phyloP scores from a whole-genome alignment of 2,113 vertebrate species.

The Elanoides forficatus region DNA sequence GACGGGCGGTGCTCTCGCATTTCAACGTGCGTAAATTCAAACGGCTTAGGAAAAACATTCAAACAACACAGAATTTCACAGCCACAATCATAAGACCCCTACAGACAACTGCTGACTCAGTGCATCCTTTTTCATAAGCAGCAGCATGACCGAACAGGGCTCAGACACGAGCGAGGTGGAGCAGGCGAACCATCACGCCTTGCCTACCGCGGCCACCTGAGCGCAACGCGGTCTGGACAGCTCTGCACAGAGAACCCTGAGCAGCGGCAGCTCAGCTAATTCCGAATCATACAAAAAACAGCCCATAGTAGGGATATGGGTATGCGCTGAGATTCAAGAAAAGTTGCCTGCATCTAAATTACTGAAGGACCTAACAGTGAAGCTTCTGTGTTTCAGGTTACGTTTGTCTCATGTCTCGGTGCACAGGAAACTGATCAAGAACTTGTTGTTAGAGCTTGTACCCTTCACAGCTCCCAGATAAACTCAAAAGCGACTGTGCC shows the following conservation, averaged over 20 bases:
- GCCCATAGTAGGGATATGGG: background rate
- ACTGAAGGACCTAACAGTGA: background rate
- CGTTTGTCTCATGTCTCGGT: background rate
- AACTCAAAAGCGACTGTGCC: background rate
- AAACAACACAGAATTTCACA: background rate
- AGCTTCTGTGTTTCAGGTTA: background rate
- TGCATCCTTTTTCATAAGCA: background rate
- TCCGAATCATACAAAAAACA: background rate
- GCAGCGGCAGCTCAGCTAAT: background rate
- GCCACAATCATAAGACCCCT: background rate
- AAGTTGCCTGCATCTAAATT: background rate
- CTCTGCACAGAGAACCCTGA: background rate
- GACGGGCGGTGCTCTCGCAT: background rate
- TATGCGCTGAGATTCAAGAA: background rate
- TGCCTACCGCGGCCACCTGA: background rate
- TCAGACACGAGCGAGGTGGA: background rate
- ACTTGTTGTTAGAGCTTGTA: background rate
- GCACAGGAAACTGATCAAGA: background rate
- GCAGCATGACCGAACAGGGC: background rate
- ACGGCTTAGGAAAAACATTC: background rate
- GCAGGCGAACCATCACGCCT: background rate
- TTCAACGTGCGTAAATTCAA: background rate
- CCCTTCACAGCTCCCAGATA: background rate
- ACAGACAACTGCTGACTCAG: background rate
- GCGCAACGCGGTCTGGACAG: background rate